Evolutionary conservation across 2,888 invertebrate species (phyloP), one percentile per base, ranked within the genome.

Genomic region (Calameuta idolon): DNA sequence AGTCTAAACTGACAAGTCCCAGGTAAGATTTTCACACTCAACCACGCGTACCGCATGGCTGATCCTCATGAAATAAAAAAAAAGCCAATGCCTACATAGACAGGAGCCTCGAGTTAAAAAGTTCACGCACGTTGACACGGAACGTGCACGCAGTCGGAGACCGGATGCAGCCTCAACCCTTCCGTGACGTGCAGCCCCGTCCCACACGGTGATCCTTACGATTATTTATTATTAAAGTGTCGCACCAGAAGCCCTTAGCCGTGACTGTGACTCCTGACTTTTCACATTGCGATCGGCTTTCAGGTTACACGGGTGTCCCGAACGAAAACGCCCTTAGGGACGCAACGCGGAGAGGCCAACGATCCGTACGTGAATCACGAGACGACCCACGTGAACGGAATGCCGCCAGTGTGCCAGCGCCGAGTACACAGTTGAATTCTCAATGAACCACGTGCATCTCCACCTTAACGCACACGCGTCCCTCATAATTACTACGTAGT

Each of bases 111-210:
- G 55, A 23, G 55, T 55, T 55, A 55, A 55, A 55, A 55, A 55
- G 55, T 55, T 55, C 55, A 55, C 9, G 55, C 55, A 55, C 71
- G 71, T 71, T 71, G 76, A 80, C 75, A 85, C 69, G 55, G 71
- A 73, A 74, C 40, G 75, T 74, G 76, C 73, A 80, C 69, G 76
- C 76, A 78, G 73, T 76, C 55, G n/a, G n/a, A 69, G 73, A 82
- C 84, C 81, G 84, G 84, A 84, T 83, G 82, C 79, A 80, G 80
- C 31, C 81, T 83, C 82, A 82, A 84, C 84, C 82, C 80, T 83
- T 82, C 82, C 83, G 81, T 82, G 83, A 84, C 82, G 83, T 31
- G 33, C 71, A 34, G 71, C 55, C 55, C 55, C 23, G 71, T 31
- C 31, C 33, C 71, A 71, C 71, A 34, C 33, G 34, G 71, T 23